Conservation (phyloP, 2,113 vertebrate species). For the Dascyllus trimaculatus region DNA sequence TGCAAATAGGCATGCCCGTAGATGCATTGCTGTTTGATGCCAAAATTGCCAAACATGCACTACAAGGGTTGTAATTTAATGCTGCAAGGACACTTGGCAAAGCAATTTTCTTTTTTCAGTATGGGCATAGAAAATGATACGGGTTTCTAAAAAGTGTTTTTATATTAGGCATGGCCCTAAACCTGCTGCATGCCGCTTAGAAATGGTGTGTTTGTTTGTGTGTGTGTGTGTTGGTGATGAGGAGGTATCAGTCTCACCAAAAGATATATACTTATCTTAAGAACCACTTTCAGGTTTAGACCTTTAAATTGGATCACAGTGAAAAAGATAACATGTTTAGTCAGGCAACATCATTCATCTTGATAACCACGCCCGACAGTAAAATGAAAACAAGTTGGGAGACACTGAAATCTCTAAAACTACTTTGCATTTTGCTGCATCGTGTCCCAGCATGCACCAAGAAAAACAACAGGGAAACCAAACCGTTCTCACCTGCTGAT, state of each 20-base stretch:
- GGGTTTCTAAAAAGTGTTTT: neutral
- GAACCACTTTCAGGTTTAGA: too few species aligned
- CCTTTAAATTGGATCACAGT: too few species aligned
- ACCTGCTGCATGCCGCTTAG: neutral
- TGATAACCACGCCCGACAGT: neutral
- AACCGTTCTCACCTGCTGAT: conserved; percentile 20
- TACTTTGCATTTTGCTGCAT: conserved; percentile 17
- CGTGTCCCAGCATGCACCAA: neutral
- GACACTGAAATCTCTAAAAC: neutral
- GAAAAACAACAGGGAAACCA: conserved; percentile 15
- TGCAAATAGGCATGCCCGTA: too few species aligned
- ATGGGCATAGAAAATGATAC: neutral
- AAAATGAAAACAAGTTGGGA: neutral
- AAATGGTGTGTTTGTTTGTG: too few species aligned
- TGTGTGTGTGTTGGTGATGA: too few species aligned
- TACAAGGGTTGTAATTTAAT: neutral
- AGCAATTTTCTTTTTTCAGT: neutral
- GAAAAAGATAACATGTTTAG: too few species aligned
- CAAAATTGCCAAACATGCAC: neutral
- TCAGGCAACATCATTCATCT: neutral
- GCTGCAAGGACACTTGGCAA: neutral
- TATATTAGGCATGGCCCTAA: neutral
- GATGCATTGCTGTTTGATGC: neutral
- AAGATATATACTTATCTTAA: too few species aligned
- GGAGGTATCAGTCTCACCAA: too few species aligned